phyloP scores from a whole-genome alignment of 1,140 invertebrate genomes.

The Copidosoma floridanum region DNA sequence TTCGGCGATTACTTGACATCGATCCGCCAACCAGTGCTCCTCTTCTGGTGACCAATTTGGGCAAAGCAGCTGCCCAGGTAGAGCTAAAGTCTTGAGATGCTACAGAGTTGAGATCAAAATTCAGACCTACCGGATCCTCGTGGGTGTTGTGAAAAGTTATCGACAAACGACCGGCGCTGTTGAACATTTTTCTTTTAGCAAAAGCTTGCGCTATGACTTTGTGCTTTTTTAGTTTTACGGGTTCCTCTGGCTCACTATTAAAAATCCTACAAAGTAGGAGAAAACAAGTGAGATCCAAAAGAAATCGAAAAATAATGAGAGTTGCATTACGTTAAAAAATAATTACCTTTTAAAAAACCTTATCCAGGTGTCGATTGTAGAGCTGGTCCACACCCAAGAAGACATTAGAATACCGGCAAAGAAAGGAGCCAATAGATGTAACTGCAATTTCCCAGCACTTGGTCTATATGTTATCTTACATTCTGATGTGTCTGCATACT shows the following conservation, averaged over 20 bases:
- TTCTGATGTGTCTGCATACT: constrained; percentile 51
- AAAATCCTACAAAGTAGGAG: constrained; percentile 37
- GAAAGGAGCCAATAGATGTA: constrained; percentile 81
- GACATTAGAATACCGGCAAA: constrained; percentile 84
- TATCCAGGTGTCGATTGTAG: constrained; percentile 79
- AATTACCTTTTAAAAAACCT: constrained; percentile 76
- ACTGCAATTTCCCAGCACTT: constrained; percentile 76
- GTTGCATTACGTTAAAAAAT: neutral
- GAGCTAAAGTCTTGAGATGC: constrained; percentile 75
- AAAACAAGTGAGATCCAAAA: neutral
- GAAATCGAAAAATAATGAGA: constrained; percentile 13
- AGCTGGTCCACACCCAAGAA: constrained; percentile 87
- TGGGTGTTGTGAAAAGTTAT: constrained; percentile 82
- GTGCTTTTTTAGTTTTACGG: constrained; percentile 78
- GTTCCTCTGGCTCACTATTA: constrained; percentile 69
- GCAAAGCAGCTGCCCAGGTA: constrained; percentile 84
- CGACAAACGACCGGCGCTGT: constrained; percentile 78
- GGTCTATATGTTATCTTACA: constrained; percentile 71
- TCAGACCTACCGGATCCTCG: constrained; percentile 85
- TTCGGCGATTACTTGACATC: constrained; percentile 62
- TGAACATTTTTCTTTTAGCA: constrained; percentile 81
- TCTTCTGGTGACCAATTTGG: constrained; percentile 78
- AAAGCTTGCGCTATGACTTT: constrained; percentile 89
- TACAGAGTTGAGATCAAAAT: constrained; percentile 79
- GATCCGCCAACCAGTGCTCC: constrained; percentile 70